Base-by-base conservation (phyloP, 2,888 invertebrate species). In the Epicampocera succincta region DNA sequence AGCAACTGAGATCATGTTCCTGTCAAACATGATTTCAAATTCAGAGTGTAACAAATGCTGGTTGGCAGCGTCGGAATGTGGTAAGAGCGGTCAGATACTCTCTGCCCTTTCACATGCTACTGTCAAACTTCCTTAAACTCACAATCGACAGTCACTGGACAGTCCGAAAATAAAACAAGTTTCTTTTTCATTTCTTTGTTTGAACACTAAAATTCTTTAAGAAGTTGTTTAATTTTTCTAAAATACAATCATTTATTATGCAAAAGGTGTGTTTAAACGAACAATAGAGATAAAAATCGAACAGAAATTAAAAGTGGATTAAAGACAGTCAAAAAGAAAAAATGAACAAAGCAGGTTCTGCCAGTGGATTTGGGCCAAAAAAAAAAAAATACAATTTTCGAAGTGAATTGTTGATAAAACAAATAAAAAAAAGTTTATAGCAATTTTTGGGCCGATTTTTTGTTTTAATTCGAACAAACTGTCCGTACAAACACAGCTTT, bases 191-290 rank as follows among this genome's bases (percentile, higher is more conserved):
- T 54, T 38, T 60, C 44, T 54, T 0, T n/a, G 19, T 12, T 33
- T 54, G 19, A 44, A 56, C 68, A 71, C 42, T 69, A n/a, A 42
- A 69, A 56, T 56, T 56, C 56, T 46, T 56, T 69, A 0, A 54
- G 68, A 68, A 56, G 68, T 68, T 29, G 44, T 68, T 66, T 68
- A 42, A 56, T 46, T 69, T 44, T 69, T 66, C 17, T 12, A 38
- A 60, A 42, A 61, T 61, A 44, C 61, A 33, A 50, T 61, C 25
- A 52, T 29, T 72, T 61, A 38, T 72, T 72, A 63, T 61, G 61
- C 73, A 54, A 63, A 73, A 73, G 73, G 63, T 73, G 73, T 63
- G 63, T 44, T 72, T 19, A 8, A 29, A 46, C 15, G 46, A 48
- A 44, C 40, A 19, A 19, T 38, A 52, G 25, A 63, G 50, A 29